phyloP scores from a whole-genome alignment of 2,797 vertebrate species.

The Amphiprion clarkii region DNA sequence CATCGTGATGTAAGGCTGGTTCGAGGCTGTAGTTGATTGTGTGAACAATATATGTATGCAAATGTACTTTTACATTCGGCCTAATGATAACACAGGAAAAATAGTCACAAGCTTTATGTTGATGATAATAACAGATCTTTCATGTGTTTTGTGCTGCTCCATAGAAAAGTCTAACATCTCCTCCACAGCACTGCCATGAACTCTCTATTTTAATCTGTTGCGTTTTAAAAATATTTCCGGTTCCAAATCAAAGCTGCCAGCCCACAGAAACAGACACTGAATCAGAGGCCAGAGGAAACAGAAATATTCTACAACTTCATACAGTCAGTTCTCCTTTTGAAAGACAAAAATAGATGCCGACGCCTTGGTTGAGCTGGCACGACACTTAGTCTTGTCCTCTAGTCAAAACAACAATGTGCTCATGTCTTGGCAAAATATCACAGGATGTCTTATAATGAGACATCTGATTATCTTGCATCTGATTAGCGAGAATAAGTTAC shows the following conservation, averaged over 20 bases:
- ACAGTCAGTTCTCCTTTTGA: constrained; percentile 1
- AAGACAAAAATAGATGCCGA: not conserved
- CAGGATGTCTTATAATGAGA: constrained; percentile 15
- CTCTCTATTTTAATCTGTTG: not conserved
- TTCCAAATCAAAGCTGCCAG: constrained; percentile 18
- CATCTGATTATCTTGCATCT: constrained; percentile 33
- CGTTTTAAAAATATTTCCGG: not conserved
- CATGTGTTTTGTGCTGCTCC: not conserved
- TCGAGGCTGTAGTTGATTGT: not conserved
- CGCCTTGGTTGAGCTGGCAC: constrained; percentile 7
- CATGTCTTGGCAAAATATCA: constrained; percentile 23
- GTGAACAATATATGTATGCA: not conserved
- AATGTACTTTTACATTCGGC: not conserved
- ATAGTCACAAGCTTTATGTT: not conserved
- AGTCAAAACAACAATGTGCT: constrained; percentile 34
- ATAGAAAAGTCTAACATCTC: no score
- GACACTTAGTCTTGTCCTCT: constrained; percentile 6
- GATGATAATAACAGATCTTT: not conserved
- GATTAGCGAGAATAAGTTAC: constrained; percentile 22
- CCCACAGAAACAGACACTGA: constrained; percentile 11
- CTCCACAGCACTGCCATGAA: not conserved
- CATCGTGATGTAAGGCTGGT: not conserved
- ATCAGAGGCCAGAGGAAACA: constrained; percentile 2
- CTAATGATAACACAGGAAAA: not conserved
- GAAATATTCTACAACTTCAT: constrained; percentile 14